These are phyloP conservation scores for Tholera decimalis DNA, from an alignment of 2,888 invertebrate species.

Conservation along the genomic window DNA sequence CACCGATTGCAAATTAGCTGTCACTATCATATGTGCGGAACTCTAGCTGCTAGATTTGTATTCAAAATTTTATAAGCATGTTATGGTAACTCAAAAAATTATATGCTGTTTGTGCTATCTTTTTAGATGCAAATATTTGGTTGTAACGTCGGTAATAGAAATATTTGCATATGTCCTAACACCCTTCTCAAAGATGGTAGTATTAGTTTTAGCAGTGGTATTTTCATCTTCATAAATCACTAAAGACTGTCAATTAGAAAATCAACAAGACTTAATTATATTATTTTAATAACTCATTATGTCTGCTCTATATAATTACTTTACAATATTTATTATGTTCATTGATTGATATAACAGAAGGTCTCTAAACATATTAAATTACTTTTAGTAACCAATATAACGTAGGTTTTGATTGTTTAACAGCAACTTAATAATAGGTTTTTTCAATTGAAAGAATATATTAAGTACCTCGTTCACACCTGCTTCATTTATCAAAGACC, in stretches of 20 bases:
- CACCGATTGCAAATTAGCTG: too few species aligned
- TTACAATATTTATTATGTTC: constrained; percentile 48
- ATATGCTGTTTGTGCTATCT: too few species aligned
- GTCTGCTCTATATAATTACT: constrained; percentile 54
- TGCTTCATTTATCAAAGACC: background rate
- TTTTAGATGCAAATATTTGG: too few species aligned
- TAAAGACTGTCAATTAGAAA: constrained; percentile 47
- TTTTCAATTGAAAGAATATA: constrained; percentile 26
- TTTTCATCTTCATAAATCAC: constrained; percentile 60
- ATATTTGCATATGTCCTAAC: constrained; percentile 3
- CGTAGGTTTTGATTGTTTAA: constrained; percentile 27
- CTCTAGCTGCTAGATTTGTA: too few species aligned
- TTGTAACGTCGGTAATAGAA: too few species aligned
- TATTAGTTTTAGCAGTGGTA: too few species aligned
- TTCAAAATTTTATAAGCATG: too few species aligned
- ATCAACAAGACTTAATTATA: constrained; percentile 55
- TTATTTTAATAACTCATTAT: constrained; percentile 66
- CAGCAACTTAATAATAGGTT: constrained; percentile 32
- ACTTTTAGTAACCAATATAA: constrained; percentile 18
- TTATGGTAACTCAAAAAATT: too few species aligned
- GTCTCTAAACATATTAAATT: constrained; percentile 49
- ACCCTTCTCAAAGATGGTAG: constrained; percentile 13
- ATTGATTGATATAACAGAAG: constrained; percentile 45
- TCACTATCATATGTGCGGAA: too few species aligned
- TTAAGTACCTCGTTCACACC: constrained; percentile 25